A percentile compares a stretch with the other conserved stretches of the same genome.
Evolutionary conservation across 2,888 invertebrate species (phyloP).

Genomic region (Oxyteleia sp.): DNA sequence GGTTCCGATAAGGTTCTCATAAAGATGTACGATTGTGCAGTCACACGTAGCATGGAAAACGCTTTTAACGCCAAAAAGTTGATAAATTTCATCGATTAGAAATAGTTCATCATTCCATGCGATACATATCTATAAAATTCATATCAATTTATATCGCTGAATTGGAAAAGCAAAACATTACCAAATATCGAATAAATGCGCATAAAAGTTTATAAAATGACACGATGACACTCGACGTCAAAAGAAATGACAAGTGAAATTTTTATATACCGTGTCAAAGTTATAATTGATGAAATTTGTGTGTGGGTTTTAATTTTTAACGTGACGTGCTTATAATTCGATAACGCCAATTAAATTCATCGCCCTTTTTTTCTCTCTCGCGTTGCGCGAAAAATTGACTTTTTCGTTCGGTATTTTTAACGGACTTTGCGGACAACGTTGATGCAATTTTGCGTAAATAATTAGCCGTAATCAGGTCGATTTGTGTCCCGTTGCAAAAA

Average conservation of each 20-base stretch:
- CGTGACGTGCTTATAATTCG: conserved; percentile 54
- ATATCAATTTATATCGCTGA: conserved; percentile 51
- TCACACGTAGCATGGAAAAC: background rate
- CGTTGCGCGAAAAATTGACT: conserved; percentile 5
- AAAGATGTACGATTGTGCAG: background rate
- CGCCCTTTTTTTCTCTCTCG: conserved; percentile 16
- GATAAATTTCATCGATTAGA: conserved; percentile 44
- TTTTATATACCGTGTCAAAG: conserved; percentile 48
- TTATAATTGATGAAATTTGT: conserved; percentile 64
- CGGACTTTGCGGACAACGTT: conserved; percentile 2
- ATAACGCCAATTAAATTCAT: conserved; percentile 57
- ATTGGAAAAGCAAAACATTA: conserved; percentile 46
- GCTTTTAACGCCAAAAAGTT: background rate
- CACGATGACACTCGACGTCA: conserved; percentile 46
- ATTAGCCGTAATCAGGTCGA: background rate
- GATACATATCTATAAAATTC: conserved; percentile 51
- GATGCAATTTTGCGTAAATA: conserved; percentile 1
- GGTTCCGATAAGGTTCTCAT: no score
- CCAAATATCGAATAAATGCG: conserved; percentile 46
- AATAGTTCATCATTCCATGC: conserved; percentile 10
- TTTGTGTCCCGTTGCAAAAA: background rate
- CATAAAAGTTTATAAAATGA: conserved; percentile 47
- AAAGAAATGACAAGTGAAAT: conserved; percentile 43
- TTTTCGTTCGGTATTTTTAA: conserved; percentile 33
- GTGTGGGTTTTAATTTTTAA: conserved; percentile 58